A percentile compares a stretch with the other conserved stretches of the same genome.
Conservation (phyloP, 2,888 invertebrate species). For the Gymnoscelis rufifasciata region DNA sequence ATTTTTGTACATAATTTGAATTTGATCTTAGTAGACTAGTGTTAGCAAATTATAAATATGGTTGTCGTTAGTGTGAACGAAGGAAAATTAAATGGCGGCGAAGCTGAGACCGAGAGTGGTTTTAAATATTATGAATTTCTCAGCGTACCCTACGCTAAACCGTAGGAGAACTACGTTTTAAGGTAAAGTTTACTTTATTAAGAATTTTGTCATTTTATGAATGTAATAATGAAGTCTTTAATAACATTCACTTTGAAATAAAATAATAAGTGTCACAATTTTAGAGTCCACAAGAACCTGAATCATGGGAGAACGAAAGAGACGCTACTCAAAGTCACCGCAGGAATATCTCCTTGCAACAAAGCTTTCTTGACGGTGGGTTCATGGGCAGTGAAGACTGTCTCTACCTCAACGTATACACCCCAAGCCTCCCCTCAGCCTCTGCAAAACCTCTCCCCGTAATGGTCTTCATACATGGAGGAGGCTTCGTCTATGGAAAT, state of each 20-base stretch:
- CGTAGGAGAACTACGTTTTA: constrained; percentile 59
- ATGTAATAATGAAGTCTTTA: too few relatives aligned
- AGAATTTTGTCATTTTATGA: too few relatives aligned
- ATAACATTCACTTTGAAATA: too few relatives aligned
- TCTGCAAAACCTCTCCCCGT: constrained; percentile 40
- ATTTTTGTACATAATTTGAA: too few relatives aligned
- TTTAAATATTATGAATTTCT: constrained; percentile 62
- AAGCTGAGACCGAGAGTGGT: constrained; percentile 49
- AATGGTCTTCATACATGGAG: constrained; percentile 60
- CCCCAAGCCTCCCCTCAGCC: constrained; percentile 40
- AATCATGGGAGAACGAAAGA: constrained; percentile 60
- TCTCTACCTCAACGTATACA: constrained; percentile 55
- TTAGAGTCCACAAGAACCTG: constrained; percentile 54
- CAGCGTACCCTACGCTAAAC: constrained; percentile 75
- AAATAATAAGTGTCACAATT: constrained; percentile 26
- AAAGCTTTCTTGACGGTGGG: constrained; percentile 28
- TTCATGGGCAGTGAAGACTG: constrained; percentile 55
- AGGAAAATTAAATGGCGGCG: constrained; percentile 46
- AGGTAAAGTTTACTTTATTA: too few relatives aligned
- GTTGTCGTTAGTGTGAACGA: constrained; percentile 25
- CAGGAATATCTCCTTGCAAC: constrained; percentile 37
- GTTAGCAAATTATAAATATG: not conserved
- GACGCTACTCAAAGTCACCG: constrained; percentile 63
- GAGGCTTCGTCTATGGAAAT: constrained; percentile 51
- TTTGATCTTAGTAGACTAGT: too few relatives aligned